Evolutionary conservation across 2,113 vertebrate species (phyloP).

Genomic region (Stomatorhinus ivindoensis): DNA sequence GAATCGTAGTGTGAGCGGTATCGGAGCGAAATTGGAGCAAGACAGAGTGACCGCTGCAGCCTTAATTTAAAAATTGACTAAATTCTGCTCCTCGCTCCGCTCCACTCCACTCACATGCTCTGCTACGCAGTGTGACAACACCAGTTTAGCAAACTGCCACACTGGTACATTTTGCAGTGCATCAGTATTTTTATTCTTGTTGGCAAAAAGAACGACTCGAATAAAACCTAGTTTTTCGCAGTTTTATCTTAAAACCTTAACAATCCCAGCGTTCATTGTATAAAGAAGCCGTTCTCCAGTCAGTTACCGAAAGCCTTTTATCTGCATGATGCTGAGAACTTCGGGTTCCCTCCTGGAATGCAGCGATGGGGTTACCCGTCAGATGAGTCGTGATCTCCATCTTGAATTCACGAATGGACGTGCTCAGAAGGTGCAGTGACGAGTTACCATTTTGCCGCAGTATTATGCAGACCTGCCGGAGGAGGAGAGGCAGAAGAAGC

Average conservation of each 20-base stretch:
- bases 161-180: background rate
- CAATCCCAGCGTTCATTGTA: background rate
- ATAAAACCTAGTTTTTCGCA: background rate
- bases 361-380: background rate
- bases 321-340: background rate
- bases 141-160: background rate
- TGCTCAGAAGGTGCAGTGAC: background rate
- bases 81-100: too few relatives aligned
- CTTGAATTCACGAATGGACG: background rate
- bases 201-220: background rate
- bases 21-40: too few relatives aligned
- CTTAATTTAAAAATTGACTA: too few relatives aligned
- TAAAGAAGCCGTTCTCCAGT: background rate
- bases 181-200: background rate
- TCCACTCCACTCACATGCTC: too few relatives aligned
- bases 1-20: too few relatives aligned
- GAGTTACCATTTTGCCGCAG: conserved; percentile 45
- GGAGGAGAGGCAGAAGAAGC: conserved; percentile 77
- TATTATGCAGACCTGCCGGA: conserved; percentile 86
- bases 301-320: background rate
- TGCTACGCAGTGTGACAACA: too few relatives aligned
- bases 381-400: background rate
- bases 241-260: background rate
- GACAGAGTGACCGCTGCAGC: too few relatives aligned
- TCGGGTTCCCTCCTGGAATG: background rate